phyloP scores from a whole-genome alignment of 2,888 invertebrate species.

The Drosophila diplacantha region DNA sequence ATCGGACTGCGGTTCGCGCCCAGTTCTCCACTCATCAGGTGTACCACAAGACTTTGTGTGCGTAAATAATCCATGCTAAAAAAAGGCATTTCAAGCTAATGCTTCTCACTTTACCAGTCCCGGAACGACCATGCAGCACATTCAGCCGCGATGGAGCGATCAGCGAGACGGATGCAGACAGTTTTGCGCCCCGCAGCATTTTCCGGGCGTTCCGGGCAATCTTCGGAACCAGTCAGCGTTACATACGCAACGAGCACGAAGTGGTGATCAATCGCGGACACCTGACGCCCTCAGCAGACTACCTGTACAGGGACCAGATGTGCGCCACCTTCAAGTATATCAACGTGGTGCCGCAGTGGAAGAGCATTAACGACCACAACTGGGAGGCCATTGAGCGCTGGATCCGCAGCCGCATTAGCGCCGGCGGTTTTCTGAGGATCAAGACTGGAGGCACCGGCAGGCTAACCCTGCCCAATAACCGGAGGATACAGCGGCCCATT shows the following conservation, averaged over 20 bases:
- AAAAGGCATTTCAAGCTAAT: no score
- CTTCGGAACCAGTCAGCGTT: conserved; percentile 37
- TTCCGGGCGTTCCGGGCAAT: conserved; percentile 34
- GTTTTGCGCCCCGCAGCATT: conserved; percentile 35
- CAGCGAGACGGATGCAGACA: conserved; percentile 30
- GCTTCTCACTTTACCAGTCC: background rate
- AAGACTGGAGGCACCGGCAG: conserved; percentile 28
- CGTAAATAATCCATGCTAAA: background rate
- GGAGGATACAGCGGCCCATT: background rate
- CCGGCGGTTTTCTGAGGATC: conserved; percentile 11
- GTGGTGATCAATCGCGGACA: conserved; percentile 77
- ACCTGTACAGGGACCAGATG: conserved; percentile 77
- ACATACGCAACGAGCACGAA: conserved; percentile 17
- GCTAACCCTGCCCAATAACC: conserved; percentile 5
- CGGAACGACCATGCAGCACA: conserved; percentile 2
- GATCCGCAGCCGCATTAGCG: conserved; percentile 48
- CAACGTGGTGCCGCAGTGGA: conserved; percentile 79
- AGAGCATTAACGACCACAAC: conserved; percentile 77
- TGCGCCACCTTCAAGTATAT: conserved; percentile 79
- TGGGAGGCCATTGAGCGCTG: conserved; percentile 77
- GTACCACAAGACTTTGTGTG: conserved; percentile 38
- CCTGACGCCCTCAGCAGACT: conserved; percentile 78
- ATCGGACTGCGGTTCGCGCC: conserved; percentile 19
- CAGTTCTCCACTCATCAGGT: conserved; percentile 19
- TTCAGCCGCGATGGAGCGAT: conserved; percentile 30